Percentiles rank a stretch among this genome's conserved stretches.
These are phyloP conservation scores for Junco hyemalis DNA, from an alignment of 2,113 vertebrate genomes.

Conservation along the genomic window DNA sequence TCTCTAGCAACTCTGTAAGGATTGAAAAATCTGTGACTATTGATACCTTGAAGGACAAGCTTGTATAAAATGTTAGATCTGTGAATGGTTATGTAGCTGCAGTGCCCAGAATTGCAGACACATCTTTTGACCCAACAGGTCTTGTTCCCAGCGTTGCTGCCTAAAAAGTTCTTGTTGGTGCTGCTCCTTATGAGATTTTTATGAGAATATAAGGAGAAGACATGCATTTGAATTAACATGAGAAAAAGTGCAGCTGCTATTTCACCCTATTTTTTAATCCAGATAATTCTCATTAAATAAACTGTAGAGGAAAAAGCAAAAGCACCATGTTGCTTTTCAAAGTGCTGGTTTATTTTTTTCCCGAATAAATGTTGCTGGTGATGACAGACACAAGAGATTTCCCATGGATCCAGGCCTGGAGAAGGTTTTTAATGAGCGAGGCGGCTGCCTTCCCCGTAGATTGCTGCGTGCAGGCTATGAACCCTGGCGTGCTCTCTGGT, in stretches of 20 bases:
- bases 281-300: neutral
- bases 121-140: neutral
- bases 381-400: neutral
- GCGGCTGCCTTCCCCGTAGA: slow-evolving; percentile 66
- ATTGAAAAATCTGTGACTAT: neutral
- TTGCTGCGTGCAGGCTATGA: slow-evolving; percentile 27
- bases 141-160: neutral
- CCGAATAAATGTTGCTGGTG: neutral
- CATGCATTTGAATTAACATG: neutral
- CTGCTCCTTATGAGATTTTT: neutral
- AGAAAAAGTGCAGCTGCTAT: neutral
- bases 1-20: neutral
- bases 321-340: neutral
- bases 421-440: slow-evolving; percentile 20
- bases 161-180: neutral
- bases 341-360: neutral
- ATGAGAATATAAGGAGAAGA: neutral
- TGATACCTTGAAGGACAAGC: neutral
- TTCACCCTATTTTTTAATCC: slow-evolving; percentile 12
- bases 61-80: neutral
- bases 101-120: neutral
- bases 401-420: slow-evolving; percentile 24
- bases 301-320: neutral
- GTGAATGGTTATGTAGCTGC: neutral
- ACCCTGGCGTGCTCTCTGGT: neutral